Evolutionary conservation across 2,888 invertebrate genomes (phyloP), one percentile per base, ranked within the genome.

Genomic region (Ormia ochracea): DNA sequence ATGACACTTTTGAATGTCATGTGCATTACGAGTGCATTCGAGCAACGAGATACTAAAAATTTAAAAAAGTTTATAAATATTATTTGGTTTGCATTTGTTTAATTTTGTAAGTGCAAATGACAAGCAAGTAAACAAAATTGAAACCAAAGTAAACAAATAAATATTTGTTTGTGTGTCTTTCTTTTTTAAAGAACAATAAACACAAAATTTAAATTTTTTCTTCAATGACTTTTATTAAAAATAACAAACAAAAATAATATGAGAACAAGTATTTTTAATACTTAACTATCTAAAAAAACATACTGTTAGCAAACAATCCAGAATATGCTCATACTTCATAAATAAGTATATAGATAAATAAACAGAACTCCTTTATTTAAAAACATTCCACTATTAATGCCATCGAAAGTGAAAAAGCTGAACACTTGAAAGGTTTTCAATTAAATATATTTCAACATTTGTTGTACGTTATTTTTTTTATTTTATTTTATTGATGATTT

Each of bases 401-500:
- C 14, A 52, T 31, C 31, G 10, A 19, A 52, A 54, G 28, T 19
- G 52, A 54, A 23, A 33, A 36, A 23, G 23, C 26, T n/a, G 26
- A 17, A 3, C 21, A 58, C 4, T 59, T 4, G 52, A 41, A 52
- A 17, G 7, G 28, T 61, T 61, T 52, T 52, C 10, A n/a, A 4
- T 31, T 31, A 14, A 1, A 50, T 19, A 19, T 48, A 59, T 1
- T 70, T 48, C 9, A 26, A 14, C 23, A 56, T 23, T 72, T 61
- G 21, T 21, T 33, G n/a, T 41, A 10, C 21, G 23, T 41, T 72
- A 23, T 63, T 56, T 56, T 21, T 50, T 56, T 14, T 9, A 5
- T 36, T 58, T 59, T 59, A 21, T 65, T 65, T 69, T 65, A 56
- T 59, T 74, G 14, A 17, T 48, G 58, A 26, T 14, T 58, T 54